phyloP scores from a whole-genome alignment of 2,797 vertebrate genomes.

The Enteromius radiatus region DNA sequence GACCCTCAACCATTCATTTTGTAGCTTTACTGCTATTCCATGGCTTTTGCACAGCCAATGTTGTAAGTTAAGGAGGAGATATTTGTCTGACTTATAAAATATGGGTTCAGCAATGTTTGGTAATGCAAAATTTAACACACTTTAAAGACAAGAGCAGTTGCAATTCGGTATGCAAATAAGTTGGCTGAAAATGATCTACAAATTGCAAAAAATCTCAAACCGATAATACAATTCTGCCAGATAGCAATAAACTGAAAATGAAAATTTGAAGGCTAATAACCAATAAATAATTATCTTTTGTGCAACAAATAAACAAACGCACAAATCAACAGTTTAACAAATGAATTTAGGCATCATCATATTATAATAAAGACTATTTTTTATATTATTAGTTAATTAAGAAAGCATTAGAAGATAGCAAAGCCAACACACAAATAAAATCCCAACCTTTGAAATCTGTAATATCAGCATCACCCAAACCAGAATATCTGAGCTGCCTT shows the following conservation, averaged over 20 bases:
- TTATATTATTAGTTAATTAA: background rate
- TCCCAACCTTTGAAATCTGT: background rate
- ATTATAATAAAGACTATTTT: background rate
- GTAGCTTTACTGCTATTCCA: background rate
- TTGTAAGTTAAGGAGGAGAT: background rate
- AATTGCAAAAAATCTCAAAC: background rate
- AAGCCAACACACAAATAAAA: background rate
- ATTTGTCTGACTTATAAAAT: background rate
- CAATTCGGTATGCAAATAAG: background rate
- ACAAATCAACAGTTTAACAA: background rate
- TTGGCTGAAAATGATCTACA: background rate
- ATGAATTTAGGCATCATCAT: background rate
- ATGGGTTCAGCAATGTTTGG: background rate
- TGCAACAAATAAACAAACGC: background rate
- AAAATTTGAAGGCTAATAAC: background rate
- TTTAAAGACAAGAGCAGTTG: background rate
- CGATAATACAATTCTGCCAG: background rate
- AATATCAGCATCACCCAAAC: background rate
- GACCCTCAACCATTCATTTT: background rate
- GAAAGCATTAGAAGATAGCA: background rate
- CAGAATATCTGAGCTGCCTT: background rate
- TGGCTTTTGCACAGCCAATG: background rate
- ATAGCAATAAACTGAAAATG: background rate
- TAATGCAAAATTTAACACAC: background rate
- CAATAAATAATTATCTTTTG: background rate